Conservation (phyloP, 2,113 vertebrate species). For the Onychostruthus taczanowskii region DNA sequence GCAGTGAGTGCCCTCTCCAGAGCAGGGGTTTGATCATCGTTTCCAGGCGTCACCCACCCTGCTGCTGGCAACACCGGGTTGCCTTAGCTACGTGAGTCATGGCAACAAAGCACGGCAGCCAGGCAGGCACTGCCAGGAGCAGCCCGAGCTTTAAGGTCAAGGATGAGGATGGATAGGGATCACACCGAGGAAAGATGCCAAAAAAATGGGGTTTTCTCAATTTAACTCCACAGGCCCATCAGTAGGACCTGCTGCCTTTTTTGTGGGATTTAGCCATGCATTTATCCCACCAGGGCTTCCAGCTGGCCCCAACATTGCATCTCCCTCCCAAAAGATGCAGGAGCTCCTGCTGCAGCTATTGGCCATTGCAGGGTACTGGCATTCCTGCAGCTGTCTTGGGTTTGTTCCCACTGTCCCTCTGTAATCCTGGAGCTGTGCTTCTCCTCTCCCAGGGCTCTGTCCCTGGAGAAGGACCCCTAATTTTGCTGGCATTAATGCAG, state of each 20-base stretch:
- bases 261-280: not conserved
- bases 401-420: not conserved
- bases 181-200: not conserved
- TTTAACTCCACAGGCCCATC: not conserved
- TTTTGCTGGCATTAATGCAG: accelerated
- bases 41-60: not conserved
- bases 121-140: not conserved
- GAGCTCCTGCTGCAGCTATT: not conserved
- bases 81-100: constrained; percentile 28
- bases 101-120: not conserved
- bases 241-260: not conserved
- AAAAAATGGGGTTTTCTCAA: accelerated
- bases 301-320: accelerated
- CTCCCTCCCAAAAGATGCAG: not conserved
- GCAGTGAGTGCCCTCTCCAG: not conserved
- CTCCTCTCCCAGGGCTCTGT: not conserved
- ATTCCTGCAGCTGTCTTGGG: not conserved
- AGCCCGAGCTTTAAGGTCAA: not conserved
- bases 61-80: not conserved
- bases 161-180: not conserved
- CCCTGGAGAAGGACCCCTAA: not conserved
- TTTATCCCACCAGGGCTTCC: not conserved
- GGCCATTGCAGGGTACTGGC: not conserved
- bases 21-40: not conserved
- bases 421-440: not conserved